Percentiles rank a stretch among this genome's conserved stretches.
These are phyloP conservation scores for Reinhardtius hippoglossoides DNA, from an alignment of 2,113 vertebrate species.

Conservation along the genomic window DNA sequence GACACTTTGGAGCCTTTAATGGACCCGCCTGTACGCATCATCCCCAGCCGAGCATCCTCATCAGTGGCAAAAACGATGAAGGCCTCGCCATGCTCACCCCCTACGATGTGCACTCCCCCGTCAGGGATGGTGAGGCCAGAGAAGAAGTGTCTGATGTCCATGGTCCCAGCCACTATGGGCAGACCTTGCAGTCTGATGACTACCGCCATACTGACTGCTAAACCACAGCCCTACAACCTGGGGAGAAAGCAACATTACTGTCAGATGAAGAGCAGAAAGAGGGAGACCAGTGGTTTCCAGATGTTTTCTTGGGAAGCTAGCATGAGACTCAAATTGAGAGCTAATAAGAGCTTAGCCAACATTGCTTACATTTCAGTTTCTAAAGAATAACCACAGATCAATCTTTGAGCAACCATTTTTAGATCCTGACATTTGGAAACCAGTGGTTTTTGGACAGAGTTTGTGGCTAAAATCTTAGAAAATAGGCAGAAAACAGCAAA, in stretches of 20 bases:
- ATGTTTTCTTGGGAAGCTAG: conserved; percentile 33
- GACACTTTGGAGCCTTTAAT: conserved; percentile 99
- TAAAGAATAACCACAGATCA: not conserved
- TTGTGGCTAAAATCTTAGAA: not conserved
- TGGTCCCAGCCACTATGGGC: conserved; percentile 99
- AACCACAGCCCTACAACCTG: conserved; percentile 94
- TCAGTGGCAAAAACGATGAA: conserved; percentile 99
- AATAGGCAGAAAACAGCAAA: conserved; percentile 18
- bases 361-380: conserved; percentile 7
- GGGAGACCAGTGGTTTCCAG: conserved; percentile 62
- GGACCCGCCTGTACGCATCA: conserved; percentile 99
- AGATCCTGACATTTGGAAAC: conserved; percentile 61
- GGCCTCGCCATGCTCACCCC: conserved; percentile 99
- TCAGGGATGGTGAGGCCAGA: conserved; percentile 99
- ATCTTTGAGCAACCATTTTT: conserved; percentile 17
- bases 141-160: conserved; percentile 99
- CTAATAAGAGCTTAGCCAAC: conserved; percentile 1
- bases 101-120: conserved; percentile 99
- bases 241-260: conserved; percentile 97
- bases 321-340: not conserved
- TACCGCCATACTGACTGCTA: conserved; percentile 99
- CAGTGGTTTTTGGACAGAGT: conserved; percentile 32
- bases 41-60: conserved; percentile 99
- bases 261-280: conserved; percentile 85
- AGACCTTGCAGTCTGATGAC: conserved; percentile 99